Evolutionary conservation across 2,113 vertebrate species (phyloP).

Genomic region (Loxodonta africana): DNA sequence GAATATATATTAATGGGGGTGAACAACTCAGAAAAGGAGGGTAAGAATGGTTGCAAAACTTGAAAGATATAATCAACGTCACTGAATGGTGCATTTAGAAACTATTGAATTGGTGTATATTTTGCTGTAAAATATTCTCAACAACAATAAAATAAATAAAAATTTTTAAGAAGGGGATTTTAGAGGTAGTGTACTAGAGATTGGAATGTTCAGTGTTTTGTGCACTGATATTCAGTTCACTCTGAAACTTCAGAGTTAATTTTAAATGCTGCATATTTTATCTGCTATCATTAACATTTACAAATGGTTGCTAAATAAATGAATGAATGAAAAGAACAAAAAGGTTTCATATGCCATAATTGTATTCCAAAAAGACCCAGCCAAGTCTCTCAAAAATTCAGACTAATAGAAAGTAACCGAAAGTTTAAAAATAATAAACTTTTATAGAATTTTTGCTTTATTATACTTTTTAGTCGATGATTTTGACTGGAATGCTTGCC

Average conservation of each 20-base stretch:
- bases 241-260: conserved; percentile 66
- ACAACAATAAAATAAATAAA: neutral
- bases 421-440: conserved; percentile 81
- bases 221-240: neutral
- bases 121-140: neutral
- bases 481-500: conserved; percentile 60
- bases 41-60: neutral
- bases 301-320: conserved; percentile 47
- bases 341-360: conserved; percentile 75
- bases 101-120: no score
- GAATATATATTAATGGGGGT: neutral
- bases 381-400: conserved; percentile 74
- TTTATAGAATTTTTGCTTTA: conserved; percentile 79
- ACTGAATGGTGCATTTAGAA: no score
- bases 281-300: conserved; percentile 54
- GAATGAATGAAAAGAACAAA: conserved; percentile 49
- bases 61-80: no score
- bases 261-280: conserved; percentile 64
- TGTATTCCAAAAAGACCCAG: conserved; percentile 72
- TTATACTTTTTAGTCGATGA: conserved; percentile 35
- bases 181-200: neutral
- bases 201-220: neutral
- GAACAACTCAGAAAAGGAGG: neutral
- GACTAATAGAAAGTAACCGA: conserved; percentile 57
- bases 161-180: neutral